phyloP scores from a whole-genome alignment of 2,113 vertebrate species.

The Polyodon spathula region DNA sequence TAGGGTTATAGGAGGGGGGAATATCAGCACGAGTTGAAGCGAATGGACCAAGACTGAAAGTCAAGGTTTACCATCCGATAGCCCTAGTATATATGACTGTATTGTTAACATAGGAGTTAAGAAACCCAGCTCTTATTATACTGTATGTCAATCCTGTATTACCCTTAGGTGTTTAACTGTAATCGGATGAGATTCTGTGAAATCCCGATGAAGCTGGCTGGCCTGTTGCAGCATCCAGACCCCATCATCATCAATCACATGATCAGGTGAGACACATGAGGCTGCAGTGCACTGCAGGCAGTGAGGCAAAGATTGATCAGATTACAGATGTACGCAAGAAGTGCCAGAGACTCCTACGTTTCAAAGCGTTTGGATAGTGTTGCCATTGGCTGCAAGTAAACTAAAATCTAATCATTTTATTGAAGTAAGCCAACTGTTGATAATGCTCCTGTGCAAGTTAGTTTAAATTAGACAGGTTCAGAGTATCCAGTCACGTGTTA shows the following conservation, averaged over 20 bases:
- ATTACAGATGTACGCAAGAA: no score
- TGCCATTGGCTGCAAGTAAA: no score
- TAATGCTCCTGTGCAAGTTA: no score
- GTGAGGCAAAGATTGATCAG: not conserved
- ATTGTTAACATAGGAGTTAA: not conserved
- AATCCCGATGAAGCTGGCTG: slow-evolving; percentile 91
- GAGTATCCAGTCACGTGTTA: no score
- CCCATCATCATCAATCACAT: slow-evolving; percentile 95
- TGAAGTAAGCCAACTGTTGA: no score
- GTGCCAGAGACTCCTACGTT: not conserved
- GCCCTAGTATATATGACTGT: no score
- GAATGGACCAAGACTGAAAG: no score
- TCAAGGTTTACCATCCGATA: no score
- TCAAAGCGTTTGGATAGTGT: no score
- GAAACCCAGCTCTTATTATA: not conserved
- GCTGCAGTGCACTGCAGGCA: not conserved
- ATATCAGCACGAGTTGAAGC: no score
- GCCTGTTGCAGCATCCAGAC: slow-evolving; percentile 88
- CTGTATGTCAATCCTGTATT: not conserved
- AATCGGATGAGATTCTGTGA: slow-evolving; percentile 86
- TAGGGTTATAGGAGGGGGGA: not conserved
- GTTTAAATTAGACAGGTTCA: no score
- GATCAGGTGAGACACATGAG: slow-evolving; percentile 68
- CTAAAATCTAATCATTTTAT: no score
- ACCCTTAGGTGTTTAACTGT: slow-evolving; percentile 78